phyloP scores from a whole-genome alignment of 2,113 vertebrate species.

The Eidolon helvum region DNA sequence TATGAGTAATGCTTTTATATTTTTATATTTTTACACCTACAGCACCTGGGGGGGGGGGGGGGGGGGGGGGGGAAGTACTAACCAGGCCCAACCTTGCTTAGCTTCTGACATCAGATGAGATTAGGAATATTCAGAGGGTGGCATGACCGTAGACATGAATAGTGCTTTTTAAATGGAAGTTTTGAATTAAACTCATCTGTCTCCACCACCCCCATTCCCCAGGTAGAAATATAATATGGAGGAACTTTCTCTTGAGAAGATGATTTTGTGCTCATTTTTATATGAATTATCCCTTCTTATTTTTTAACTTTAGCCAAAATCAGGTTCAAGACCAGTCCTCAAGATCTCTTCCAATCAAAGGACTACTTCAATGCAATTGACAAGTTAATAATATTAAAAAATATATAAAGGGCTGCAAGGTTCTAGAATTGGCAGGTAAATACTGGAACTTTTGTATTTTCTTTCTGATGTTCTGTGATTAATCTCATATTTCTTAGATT shows the following conservation, averaged over 20 bases:
- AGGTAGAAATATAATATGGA: background rate
- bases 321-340: background rate
- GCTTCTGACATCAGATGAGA: too few species aligned
- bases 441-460: background rate
- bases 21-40: too few species aligned
- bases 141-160: background rate
- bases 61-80: too few species aligned
- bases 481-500: slow-evolving; percentile 1
- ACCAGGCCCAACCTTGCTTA: too few species aligned
- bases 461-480: background rate
- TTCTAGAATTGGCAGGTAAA: background rate
- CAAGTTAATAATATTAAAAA: background rate
- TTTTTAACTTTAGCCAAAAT: background rate
- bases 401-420: background rate
- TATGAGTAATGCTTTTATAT: background rate
- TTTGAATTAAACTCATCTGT: background rate
- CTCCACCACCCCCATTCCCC: background rate
- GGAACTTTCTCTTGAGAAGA: background rate
- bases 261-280: background rate
- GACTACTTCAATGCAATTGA: background rate
- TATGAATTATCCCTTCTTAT: background rate
- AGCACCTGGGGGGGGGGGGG: too few species aligned
- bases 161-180: background rate
- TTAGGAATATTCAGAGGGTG: too few species aligned
- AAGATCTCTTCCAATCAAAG: background rate